phyloP scores from a whole-genome alignment of 2,888 invertebrate genomes.

The Clostera curtula region DNA sequence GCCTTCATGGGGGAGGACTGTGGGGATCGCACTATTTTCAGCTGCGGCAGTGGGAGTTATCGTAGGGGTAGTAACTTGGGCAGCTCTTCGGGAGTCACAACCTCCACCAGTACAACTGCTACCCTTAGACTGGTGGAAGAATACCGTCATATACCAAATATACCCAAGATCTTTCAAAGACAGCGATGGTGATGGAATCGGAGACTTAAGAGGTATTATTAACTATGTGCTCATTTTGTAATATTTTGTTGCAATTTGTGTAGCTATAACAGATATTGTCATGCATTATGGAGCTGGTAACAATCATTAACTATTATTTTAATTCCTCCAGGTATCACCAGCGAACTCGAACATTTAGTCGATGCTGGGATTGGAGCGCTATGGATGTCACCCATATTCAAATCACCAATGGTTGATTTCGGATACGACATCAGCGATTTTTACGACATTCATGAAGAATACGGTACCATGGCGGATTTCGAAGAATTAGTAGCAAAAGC shows the following conservation, averaged over 20 bases:
- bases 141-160: constrained; percentile 83
- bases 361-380: constrained; percentile 80
- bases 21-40: not conserved
- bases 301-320: no score
- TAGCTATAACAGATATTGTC: not conserved
- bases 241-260: not conserved
- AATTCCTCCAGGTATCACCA: constrained; percentile 63
- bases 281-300: not conserved
- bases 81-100: constrained; percentile 7
- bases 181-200: constrained; percentile 82
- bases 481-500: constrained; percentile 67
- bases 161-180: constrained; percentile 86
- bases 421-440: constrained; percentile 89
- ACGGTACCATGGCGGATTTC: constrained; percentile 82
- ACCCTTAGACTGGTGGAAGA: constrained; percentile 82
- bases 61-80: constrained; percentile 15
- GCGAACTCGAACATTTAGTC: constrained; percentile 72
- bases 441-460: constrained; percentile 78
- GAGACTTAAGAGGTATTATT: constrained; percentile 73
- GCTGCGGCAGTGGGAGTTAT: not conserved
- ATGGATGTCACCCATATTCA: constrained; percentile 88
- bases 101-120: constrained; percentile 10
- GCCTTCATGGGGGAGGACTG: constrained; percentile 1
- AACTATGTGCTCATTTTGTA: not conserved
- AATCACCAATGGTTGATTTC: constrained; percentile 86